Evolutionary conservation across 2,888 invertebrate genomes (phyloP).

Genomic region (Hipparchia sbordonii): DNA sequence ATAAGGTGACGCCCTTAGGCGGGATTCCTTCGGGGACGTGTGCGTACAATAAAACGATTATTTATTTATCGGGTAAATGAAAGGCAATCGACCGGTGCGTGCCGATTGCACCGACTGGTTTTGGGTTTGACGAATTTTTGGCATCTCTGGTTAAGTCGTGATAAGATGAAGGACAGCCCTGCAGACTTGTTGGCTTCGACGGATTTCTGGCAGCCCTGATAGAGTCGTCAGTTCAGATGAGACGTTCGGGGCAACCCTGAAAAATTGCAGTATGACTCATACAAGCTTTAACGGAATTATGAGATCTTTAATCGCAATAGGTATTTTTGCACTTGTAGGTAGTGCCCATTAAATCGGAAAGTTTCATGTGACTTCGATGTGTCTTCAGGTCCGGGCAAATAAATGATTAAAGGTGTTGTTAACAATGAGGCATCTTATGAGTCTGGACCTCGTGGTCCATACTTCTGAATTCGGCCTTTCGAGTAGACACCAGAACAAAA

Average conservation of each 20-base stretch:
- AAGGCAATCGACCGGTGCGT: conserved; percentile 49
- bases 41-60: conserved; percentile 73
- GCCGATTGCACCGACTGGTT: conserved; percentile 37
- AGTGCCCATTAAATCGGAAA: too few relatives aligned
- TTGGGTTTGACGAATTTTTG: conserved; percentile 24
- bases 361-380: too few relatives aligned
- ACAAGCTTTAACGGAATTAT: too few relatives aligned
- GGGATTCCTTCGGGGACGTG: conserved; percentile 74
- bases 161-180: conserved; percentile 11
- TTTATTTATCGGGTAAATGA: conserved; percentile 65
- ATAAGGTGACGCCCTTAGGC: conserved; percentile 70
- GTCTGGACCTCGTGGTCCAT: too few relatives aligned
- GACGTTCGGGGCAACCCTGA: background rate
- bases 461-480: too few relatives aligned
- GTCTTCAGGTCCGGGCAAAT: too few relatives aligned
- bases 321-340: too few relatives aligned
- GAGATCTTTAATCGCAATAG: too few relatives aligned
- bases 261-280: background rate
- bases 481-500: too few relatives aligned
- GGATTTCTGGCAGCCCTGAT: conserved; percentile 4
- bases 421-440: too few relatives aligned
- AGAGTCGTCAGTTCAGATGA: background rate
- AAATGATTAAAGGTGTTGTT: too few relatives aligned
- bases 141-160: conserved; percentile 9
- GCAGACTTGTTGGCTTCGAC: background rate